Percentiles rank a stretch among this genome's conserved stretches.
These are phyloP conservation scores for Marronus borbonicus DNA, from an alignment of 2,888 invertebrate species.

Conservation along the genomic window DNA sequence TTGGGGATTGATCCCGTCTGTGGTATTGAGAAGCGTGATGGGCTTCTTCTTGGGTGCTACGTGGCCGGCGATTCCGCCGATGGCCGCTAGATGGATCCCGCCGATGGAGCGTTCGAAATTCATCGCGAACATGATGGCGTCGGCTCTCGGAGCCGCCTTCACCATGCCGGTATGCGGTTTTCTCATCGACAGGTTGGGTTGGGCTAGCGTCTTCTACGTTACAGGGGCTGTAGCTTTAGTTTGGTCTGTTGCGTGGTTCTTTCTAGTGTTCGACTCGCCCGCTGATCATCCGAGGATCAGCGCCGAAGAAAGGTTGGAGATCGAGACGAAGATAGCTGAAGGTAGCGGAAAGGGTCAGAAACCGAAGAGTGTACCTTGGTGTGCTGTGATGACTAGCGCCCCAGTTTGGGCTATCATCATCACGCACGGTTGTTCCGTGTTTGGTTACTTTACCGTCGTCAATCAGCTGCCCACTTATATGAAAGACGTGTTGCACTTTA, in stretches of 20 bases:
- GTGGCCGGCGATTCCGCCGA: slow-evolving; percentile 94
- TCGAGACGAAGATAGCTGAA: slow-evolving; percentile 79
- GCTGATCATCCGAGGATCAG: slow-evolving; percentile 87
- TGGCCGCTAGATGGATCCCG: slow-evolving; percentile 96
- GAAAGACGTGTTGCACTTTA: slow-evolving; percentile 83
- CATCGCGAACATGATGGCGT: slow-evolving; percentile 94
- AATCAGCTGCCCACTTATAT: slow-evolving; percentile 91
- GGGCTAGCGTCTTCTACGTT: slow-evolving; percentile 93
- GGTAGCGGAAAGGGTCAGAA: slow-evolving; percentile 63
- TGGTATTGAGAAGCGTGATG: slow-evolving; percentile 79
- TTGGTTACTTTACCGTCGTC: slow-evolving; percentile 90
- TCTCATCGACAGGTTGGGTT: slow-evolving; percentile 85
- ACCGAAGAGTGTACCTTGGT: slow-evolving; percentile 82
- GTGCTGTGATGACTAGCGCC: slow-evolving; percentile 77
- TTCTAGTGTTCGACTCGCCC: slow-evolving; percentile 86
- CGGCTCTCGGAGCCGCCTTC: slow-evolving; percentile 91
- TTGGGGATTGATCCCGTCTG: slow-evolving; percentile 79
- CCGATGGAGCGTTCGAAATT: slow-evolving; percentile 94
- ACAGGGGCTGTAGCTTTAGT: slow-evolving; percentile 83
- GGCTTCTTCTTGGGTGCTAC: slow-evolving; percentile 80
- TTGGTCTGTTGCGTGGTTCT: slow-evolving; percentile 90
- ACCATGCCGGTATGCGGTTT: slow-evolving; percentile 91
- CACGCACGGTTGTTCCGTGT: slow-evolving; percentile 87
- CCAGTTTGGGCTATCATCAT: slow-evolving; percentile 91
- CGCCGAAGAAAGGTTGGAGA: slow-evolving; percentile 77